Evolutionary conservation across 1,140 invertebrate genomes (phyloP).

Genomic region (Aphelinus certus): DNA sequence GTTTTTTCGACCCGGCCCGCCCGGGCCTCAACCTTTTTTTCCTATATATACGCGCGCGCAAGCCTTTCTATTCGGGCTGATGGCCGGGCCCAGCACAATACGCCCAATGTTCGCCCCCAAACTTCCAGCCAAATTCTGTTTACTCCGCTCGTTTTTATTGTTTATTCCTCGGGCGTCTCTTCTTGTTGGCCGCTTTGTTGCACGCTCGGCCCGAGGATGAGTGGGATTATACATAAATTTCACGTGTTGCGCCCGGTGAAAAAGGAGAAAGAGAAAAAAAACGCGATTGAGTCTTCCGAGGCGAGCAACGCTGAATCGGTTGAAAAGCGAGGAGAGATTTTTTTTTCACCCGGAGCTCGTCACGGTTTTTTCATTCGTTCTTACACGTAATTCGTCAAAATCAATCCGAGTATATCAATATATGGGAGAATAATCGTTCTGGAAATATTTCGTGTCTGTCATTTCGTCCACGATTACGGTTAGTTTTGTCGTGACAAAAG

Average conservation of each 20-base stretch:
- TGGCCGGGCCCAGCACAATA: neutral
- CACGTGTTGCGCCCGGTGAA: neutral
- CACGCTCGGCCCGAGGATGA: too few species aligned
- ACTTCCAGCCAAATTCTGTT: slow-evolving; percentile 18
- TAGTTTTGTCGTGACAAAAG: too few species aligned
- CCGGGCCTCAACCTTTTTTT: slow-evolving; percentile 24
- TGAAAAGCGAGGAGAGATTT: too few species aligned
- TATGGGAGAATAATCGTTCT: too few species aligned
- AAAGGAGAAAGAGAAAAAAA: neutral
- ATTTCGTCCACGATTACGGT: too few species aligned
- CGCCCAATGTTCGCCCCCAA: slow-evolving; percentile 33
- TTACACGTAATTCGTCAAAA: too few species aligned
- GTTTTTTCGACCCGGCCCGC: slow-evolving; percentile 70
- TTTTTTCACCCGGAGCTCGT: too few species aligned
- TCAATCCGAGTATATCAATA: too few species aligned
- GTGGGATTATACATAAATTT: too few species aligned
- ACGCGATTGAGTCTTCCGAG: too few species aligned
- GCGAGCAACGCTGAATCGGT: slow-evolving; percentile 1
- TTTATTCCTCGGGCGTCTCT: neutral
- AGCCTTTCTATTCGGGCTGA: slow-evolving; percentile 13
- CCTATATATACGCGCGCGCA: neutral
- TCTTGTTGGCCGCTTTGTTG: neutral
- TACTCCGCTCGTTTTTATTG: neutral
- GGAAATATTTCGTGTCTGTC: too few species aligned
- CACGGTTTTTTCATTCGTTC: too few species aligned